A percentile compares a stretch with the other conserved stretches of the same genome.
Evolutionary conservation across 2,888 invertebrate species (phyloP).

Genomic region (Embidobia sp.): DNA sequence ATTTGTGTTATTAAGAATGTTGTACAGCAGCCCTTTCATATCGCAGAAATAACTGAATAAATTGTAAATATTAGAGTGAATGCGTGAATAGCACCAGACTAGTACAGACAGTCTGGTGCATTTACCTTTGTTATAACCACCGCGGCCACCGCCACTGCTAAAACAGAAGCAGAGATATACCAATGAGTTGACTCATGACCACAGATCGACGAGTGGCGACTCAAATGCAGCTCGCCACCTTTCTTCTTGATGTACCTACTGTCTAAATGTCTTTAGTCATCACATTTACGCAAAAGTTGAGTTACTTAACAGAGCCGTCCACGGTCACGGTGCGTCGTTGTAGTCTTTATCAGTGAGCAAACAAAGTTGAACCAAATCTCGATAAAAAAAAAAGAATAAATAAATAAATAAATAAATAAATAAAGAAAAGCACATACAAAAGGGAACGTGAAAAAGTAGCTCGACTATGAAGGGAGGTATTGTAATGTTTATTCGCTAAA

Average conservation of each 20-base stretch:
- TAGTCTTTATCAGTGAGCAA: neutral
- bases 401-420: too few species aligned
- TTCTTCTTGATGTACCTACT: slow-evolving; percentile 84
- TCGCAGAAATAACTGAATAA: slow-evolving; percentile 79
- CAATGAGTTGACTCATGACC: slow-evolving; percentile 86
- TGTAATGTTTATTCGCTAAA: too few species aligned
- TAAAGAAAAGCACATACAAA: too few species aligned
- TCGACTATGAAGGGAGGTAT: too few species aligned
- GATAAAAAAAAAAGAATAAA: too few species aligned
- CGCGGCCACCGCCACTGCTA: slow-evolving; percentile 96
- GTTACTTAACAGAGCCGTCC: slow-evolving; percentile 1
- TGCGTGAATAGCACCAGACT: slow-evolving; percentile 89
- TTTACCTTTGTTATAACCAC: slow-evolving; percentile 99
- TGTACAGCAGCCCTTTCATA: slow-evolving; percentile 80
- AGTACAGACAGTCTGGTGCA: slow-evolving; percentile 87
- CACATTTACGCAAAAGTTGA: slow-evolving; percentile 59
- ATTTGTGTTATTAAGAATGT: slow-evolving; percentile 60
- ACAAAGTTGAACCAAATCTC: too few species aligned
- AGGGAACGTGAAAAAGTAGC: too few species aligned
- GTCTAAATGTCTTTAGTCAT: slow-evolving; percentile 83
- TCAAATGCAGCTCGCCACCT: slow-evolving; percentile 83
- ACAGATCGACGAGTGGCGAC: slow-evolving; percentile 83
- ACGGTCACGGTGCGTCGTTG: slow-evolving; percentile 31
- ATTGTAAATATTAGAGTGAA: slow-evolving; percentile 81
- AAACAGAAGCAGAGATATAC: slow-evolving; percentile 90